Base-by-base conservation (phyloP, 2,113 vertebrate genomes). In the Laticauda colubrina region DNA sequence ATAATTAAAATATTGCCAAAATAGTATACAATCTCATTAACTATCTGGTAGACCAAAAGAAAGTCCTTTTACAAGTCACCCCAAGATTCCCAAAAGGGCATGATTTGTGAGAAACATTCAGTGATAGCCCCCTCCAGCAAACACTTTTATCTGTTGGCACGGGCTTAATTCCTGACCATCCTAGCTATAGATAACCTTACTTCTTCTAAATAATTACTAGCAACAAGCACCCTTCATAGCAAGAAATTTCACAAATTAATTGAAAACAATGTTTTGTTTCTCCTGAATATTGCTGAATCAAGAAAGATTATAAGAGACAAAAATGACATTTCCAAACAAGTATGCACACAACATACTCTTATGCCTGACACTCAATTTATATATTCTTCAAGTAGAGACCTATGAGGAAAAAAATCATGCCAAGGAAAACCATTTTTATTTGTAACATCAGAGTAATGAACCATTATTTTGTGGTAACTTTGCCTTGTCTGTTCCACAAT, bases 1-100 rank as follows among this genome's bases (percentile, higher is more conserved):
- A 89, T 81, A 90, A 93, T 90, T 93, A 93, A 87, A 93, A 87
- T 90, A 93, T 64, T 53, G 81, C 75, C 56, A 43, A 54, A 48
- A 23, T 51, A 87, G 57, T 86, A 29, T 85, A 64, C 26, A n/a
- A 64, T 90, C 56, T 87, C 61, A 69, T 61, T 14, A 81, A 61
- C 69, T 18, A 26, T 39, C n/a, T 93, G n/a, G 3, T 90, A 48
- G 81, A 18, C 5, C 43, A 85, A 55, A 21, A 55, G 55, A 20
- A 86, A 23, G 64, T 51, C n/a, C 56, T 45, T 61, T 90, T n/a
- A 20, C 20, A 39, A 53, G 45, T 23, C 10, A 8, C 56, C n/a
- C 53, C 53, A 85, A 15, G 20, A 61, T 61, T 14, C 43, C 51
- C 12, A 29, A 21, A 34, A 90, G 61, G n/a, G 55, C 14, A 56